These are phyloP conservation scores for Balaeniceps rex DNA, from an alignment of 2,113 vertebrate species.

Conservation along the genomic window DNA sequence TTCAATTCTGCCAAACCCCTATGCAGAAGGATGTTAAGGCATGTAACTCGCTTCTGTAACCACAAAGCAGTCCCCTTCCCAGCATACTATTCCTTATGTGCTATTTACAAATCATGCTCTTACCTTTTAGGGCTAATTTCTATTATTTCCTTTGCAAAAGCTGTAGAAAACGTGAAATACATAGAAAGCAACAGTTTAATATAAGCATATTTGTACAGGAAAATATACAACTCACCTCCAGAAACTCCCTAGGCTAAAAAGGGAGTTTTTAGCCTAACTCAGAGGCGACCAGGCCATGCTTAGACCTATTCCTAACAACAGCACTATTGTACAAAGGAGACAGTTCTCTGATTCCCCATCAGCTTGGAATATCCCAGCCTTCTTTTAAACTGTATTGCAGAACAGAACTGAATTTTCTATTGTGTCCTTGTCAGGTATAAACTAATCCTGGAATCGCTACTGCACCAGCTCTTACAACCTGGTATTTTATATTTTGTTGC, in stretches of 20 bases:
- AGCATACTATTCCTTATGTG: not conserved
- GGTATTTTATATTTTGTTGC: not conserved
- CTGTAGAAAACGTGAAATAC: not conserved
- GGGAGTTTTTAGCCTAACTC: too few relatives aligned
- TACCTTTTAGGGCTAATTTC: not conserved
- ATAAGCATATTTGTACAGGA: not conserved
- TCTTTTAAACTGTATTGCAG: not conserved
- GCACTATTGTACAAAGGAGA: not conserved
- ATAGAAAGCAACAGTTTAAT: not conserved
- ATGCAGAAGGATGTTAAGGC: not conserved
- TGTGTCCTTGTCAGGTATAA: not conserved
- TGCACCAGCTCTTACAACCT: not conserved
- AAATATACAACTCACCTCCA: not conserved
- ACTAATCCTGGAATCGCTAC: not conserved
- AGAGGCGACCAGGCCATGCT: not conserved
- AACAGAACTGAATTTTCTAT: not conserved
- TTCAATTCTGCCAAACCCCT: not conserved
- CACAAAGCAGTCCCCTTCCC: not conserved
- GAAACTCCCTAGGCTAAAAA: not conserved
- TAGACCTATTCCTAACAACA: not conserved
- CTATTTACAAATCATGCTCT: not conserved
- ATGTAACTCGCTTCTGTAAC: not conserved
- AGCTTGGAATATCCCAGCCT: not conserved
- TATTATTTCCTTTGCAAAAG: not conserved
- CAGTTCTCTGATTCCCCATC: not conserved